A percentile compares a stretch with the other conserved stretches of the same genome.
These are phyloP conservation scores for Eudasyphora cyanicolor DNA, from an alignment of 2,888 invertebrate species.

Conservation along the genomic window DNA sequence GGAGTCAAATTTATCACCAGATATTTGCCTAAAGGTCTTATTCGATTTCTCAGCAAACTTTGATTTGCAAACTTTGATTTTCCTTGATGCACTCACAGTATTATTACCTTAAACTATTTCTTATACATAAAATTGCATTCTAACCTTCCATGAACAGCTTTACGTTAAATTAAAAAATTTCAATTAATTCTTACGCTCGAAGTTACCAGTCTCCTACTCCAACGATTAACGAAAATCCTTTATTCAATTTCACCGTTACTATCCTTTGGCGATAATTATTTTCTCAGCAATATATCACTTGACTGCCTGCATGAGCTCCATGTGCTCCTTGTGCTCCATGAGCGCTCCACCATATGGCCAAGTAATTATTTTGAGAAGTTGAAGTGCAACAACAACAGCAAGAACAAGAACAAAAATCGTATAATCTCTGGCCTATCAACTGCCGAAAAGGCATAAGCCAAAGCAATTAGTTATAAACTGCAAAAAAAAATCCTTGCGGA, in stretches of 20 bases:
- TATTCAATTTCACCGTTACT: conserved; percentile 41
- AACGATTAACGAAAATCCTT: conserved; percentile 40
- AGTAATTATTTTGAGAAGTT: conserved; percentile 53
- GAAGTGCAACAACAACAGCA: too few relatives aligned
- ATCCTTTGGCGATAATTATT: conserved; percentile 18
- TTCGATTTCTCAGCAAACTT: too few relatives aligned
- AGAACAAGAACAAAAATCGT: conserved; percentile 24
- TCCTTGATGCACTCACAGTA: too few relatives aligned
- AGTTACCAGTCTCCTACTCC: not conserved
- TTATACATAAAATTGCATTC: too few relatives aligned
- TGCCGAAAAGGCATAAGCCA: conserved; percentile 53
- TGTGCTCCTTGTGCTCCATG: not conserved
- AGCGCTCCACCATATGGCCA: conserved; percentile 32
- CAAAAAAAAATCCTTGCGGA: conserved; percentile 51
- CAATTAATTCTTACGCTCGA: conserved; percentile 5
- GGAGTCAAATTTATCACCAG: too few relatives aligned
- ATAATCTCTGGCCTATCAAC: conserved; percentile 46
- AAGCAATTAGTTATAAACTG: conserved; percentile 60
- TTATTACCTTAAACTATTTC: too few relatives aligned
- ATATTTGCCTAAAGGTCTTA: too few relatives aligned
- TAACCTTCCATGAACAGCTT: too few relatives aligned
- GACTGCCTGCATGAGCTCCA: too few relatives aligned
- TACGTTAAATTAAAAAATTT: too few relatives aligned
- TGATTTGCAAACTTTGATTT: too few relatives aligned
- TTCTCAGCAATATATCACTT: conserved; percentile 42